Percentiles rank a stretch among this genome's conserved stretches.
Evolutionary conservation across 1,140 invertebrate genomes (phyloP).

Genomic region (Calliopsis andreniformis): DNA sequence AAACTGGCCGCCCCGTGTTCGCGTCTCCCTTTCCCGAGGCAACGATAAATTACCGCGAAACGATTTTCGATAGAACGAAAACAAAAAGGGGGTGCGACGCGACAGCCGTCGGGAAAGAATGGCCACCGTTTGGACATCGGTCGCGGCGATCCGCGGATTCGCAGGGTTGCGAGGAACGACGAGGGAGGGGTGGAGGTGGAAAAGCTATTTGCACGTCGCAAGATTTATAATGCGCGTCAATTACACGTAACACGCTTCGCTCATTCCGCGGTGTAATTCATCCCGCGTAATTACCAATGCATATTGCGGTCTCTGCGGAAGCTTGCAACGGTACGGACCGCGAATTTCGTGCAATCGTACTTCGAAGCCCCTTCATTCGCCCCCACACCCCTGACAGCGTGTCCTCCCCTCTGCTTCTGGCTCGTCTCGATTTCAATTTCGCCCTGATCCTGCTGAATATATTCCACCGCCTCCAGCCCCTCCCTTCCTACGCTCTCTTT

Average conservation of each 20-base stretch:
- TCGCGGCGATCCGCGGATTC: slow-evolving; percentile 7
- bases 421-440: slow-evolving; percentile 75
- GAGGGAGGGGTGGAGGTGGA: slow-evolving; percentile 3
- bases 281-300: slow-evolving; percentile 76
- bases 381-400: not conserved
- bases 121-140: not conserved
- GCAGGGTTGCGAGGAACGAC: too few relatives aligned
- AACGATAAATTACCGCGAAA: slow-evolving; percentile 12
- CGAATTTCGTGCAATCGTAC: slow-evolving; percentile 68
- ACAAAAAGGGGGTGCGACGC: not conserved
- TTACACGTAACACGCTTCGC: slow-evolving; percentile 76
- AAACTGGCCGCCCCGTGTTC: too few relatives aligned
- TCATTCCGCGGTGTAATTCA: slow-evolving; percentile 77
- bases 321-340: slow-evolving; percentile 67
- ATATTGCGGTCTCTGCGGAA: slow-evolving; percentile 75
- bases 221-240: slow-evolving; percentile 78
- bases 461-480: not conserved
- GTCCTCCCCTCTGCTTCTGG: slow-evolving; percentile 7
- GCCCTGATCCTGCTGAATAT: slow-evolving; percentile 63
- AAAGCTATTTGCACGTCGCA: slow-evolving; percentile 73
- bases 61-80: not conserved
- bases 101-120: not conserved
- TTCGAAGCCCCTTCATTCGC: slow-evolving; percentile 33
- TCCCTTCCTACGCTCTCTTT: slow-evolving; percentile 16
- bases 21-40: too few relatives aligned